Evolutionary conservation across 1,140 invertebrate species (phyloP).

Genomic region (Hycleus phaleratus): DNA sequence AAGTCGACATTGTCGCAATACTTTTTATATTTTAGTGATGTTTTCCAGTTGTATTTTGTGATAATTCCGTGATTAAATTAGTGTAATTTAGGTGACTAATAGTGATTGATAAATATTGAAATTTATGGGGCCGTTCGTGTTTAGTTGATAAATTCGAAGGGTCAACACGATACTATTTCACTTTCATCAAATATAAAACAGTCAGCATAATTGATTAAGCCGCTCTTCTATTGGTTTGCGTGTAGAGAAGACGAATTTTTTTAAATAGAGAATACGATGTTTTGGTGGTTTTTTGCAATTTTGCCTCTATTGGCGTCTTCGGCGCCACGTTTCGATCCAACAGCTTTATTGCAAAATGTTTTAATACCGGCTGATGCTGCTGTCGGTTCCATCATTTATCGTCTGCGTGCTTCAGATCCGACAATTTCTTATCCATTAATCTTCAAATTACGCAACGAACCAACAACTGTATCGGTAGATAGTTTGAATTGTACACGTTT

Average conservation of each 20-base stretch:
- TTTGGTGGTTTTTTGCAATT: conserved; percentile 18
- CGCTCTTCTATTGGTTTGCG: conserved; percentile 6
- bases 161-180: not conserved
- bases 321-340: conserved; percentile 71
- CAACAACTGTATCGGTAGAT: conserved; percentile 57
- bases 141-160: not conserved
- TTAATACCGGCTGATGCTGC: conserved; percentile 73
- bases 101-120: not conserved
- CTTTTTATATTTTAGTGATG: not conserved
- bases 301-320: conserved; percentile 15
- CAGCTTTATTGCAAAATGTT: conserved; percentile 70
- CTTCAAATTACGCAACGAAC: conserved; percentile 67
- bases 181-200: conserved; percentile 1
- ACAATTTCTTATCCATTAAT: conserved; percentile 78
- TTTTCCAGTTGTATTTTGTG: not conserved
- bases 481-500: conserved; percentile 72
- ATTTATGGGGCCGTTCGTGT: not conserved
- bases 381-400: conserved; percentile 74
- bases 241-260: conserved; percentile 2
- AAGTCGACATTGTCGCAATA: not conserved
- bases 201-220: not conserved
- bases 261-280: conserved; percentile 11
- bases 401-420: conserved; percentile 76
- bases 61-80: not conserved
- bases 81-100: not conserved